These are phyloP conservation scores for Eleutherodactylus coqui DNA, from an alignment of 2,797 vertebrate genomes.

Conservation along the genomic window DNA sequence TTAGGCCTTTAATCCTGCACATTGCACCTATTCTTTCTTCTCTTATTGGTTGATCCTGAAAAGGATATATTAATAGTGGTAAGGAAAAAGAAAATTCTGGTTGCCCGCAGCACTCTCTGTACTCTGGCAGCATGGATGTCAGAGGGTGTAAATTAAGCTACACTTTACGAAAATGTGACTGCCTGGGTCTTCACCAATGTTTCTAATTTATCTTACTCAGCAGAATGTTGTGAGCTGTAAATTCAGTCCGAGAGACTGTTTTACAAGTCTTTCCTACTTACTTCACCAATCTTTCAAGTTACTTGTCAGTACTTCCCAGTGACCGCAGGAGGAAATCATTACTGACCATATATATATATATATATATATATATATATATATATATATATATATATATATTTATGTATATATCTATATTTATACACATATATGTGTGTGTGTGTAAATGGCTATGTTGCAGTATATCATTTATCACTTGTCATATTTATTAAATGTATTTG, in stretches of 20 bases:
- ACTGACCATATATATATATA: neutral
- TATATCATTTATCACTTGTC: too few relatives aligned
- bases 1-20: neutral
- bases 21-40: neutral
- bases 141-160: slow-evolving; percentile 13
- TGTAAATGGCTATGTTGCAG: too few relatives aligned
- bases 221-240: slow-evolving; percentile 22
- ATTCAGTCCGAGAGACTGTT: neutral
- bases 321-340: neutral
- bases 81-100: neutral
- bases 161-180: slow-evolving; percentile 9
- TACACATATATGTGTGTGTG: too few relatives aligned
- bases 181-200: slow-evolving; percentile 23
- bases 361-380: neutral
- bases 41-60: neutral
- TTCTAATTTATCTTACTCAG: slow-evolving; percentile 36
- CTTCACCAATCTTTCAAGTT: slow-evolving; percentile 5
- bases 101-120: neutral
- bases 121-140: slow-evolving; percentile 6
- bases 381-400: neutral
- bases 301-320: neutral
- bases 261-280: neutral
- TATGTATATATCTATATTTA: neutral
- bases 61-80: neutral
- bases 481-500: too few relatives aligned